Percentiles rank a stretch among this genome's conserved stretches.
Evolutionary conservation across 1,140 invertebrate species (phyloP).

Genomic region (Hylyphantes graminicola): DNA sequence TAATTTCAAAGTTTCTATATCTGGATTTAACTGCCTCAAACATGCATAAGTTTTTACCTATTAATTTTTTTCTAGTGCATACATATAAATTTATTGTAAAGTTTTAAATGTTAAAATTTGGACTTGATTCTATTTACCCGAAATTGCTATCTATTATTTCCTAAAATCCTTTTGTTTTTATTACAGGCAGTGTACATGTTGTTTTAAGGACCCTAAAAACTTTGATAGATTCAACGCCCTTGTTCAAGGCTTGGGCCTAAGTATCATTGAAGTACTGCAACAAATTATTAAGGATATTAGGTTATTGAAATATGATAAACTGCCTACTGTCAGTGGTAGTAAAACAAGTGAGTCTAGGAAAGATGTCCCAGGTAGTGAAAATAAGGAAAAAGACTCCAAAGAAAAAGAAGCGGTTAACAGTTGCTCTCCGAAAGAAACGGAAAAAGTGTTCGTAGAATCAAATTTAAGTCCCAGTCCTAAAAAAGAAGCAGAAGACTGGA

Average conservation of each 20-base stretch:
- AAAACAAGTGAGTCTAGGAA: conserved; percentile 40
- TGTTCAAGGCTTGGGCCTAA: conserved; percentile 81
- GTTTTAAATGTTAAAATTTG: no score
- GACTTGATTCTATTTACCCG: no score
- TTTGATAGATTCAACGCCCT: conserved; percentile 88
- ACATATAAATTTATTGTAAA: no score
- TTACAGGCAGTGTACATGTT: conserved; percentile 87
- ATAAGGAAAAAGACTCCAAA: conserved; percentile 45
- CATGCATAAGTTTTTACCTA: no score
- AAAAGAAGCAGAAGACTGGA: conserved; percentile 43
- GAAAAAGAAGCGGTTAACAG: conserved; percentile 47
- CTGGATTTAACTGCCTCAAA: no score
- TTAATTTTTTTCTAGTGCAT: no score
- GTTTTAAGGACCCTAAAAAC: conserved; percentile 89
- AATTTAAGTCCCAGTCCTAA: conserved; percentile 5
- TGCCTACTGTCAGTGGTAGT: neutral
- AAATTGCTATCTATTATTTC: no score
- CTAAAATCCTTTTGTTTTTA: conserved; percentile 44
- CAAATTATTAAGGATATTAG: conserved; percentile 59
- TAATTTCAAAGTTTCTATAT: no score
- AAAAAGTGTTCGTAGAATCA: conserved; percentile 39
- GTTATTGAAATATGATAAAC: conserved; percentile 21
- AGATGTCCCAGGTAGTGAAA: conserved; percentile 56
- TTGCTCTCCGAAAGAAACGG: conserved; percentile 51
- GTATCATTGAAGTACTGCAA: conserved; percentile 67